These are phyloP conservation scores for Gouania willdenowi DNA, from an alignment of 2,797 vertebrate genomes.

Conservation along the genomic window DNA sequence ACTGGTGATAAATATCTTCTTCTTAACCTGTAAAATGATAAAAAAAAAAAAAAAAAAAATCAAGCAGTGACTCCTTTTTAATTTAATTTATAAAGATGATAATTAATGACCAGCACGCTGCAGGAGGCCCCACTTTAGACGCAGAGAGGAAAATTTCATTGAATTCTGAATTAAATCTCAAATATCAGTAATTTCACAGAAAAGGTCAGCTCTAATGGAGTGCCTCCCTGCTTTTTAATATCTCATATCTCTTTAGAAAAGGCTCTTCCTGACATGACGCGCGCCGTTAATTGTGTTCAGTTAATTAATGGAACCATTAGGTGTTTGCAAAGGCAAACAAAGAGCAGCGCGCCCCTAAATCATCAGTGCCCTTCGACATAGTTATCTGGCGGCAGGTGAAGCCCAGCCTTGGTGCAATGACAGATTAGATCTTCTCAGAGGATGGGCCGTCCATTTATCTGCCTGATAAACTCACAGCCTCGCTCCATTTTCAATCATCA, in stretches of 20 bases:
- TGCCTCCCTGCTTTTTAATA: conserved; percentile 66
- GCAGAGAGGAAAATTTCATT: conserved; percentile 74
- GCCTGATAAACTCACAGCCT: conserved; percentile 76
- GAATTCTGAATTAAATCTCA: conserved; percentile 79
- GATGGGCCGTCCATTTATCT: conserved; percentile 76
- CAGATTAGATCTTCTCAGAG: conserved; percentile 78
- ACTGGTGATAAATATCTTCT: conserved; percentile 66
- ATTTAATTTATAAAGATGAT: conserved; percentile 81
- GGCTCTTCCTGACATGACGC: conserved; percentile 45
- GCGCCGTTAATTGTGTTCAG: conserved; percentile 66
- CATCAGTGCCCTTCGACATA: conserved; percentile 69
- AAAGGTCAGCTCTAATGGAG: conserved; percentile 82
- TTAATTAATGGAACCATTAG: conserved; percentile 76
- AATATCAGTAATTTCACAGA: conserved; percentile 81
- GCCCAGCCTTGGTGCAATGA: conserved; percentile 69
- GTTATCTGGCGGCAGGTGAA: conserved; percentile 71
- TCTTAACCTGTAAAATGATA: conserved; percentile 64
- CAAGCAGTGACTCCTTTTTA: conserved; percentile 71
- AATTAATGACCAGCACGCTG: conserved; percentile 77
- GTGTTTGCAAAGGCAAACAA: conserved; percentile 79
- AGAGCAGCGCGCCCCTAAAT: conserved; percentile 59
- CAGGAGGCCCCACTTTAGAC: conserved; percentile 67
- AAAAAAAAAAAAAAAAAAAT: conserved; percentile 67
- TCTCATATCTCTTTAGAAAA: conserved; percentile 67
- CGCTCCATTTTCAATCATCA: conserved; percentile 75